phyloP scores from a whole-genome alignment of 1,140 invertebrate species.

The Bombus polaris region DNA sequence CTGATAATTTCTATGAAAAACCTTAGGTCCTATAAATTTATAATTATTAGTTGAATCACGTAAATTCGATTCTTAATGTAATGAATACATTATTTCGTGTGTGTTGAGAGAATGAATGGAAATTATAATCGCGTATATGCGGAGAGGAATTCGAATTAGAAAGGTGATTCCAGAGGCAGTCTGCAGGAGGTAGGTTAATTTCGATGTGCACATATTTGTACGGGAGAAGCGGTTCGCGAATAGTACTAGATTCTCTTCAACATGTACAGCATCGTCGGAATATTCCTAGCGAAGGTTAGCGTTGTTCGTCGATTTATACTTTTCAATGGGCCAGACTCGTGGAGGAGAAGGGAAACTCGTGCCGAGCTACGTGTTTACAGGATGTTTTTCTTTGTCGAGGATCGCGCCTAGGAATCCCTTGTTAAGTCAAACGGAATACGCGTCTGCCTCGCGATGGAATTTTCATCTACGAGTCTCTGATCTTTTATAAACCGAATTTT shows the following conservation, averaged over 20 bases:
- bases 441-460: not conserved
- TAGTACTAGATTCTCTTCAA: conserved; percentile 39
- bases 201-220: conserved; percentile 63
- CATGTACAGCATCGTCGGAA: conserved; percentile 30
- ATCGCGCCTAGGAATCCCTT: not conserved
- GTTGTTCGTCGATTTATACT: conserved; percentile 23
- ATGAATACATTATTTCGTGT: too few relatives aligned
- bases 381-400: too few relatives aligned
- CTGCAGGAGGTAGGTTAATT: conserved; percentile 56
- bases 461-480: not conserved
- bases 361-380: not conserved
- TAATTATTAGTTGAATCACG: too few relatives aligned
- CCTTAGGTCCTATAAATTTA: too few relatives aligned
- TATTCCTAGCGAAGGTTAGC: conserved; percentile 20
- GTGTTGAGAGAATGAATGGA: not conserved
- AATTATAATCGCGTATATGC: not conserved
- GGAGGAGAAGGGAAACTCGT: not conserved
- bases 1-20: not conserved
- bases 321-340: not conserved
- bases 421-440: not conserved
- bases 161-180: conserved; percentile 34
- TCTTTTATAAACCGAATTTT: not conserved
- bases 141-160: not conserved
- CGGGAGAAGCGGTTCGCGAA: conserved; percentile 26
- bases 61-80: too few relatives aligned